Evolutionary conservation across 2,888 invertebrate species (phyloP), one percentile per base, ranked within the genome.

Genomic region (Rutpela maculata): DNA sequence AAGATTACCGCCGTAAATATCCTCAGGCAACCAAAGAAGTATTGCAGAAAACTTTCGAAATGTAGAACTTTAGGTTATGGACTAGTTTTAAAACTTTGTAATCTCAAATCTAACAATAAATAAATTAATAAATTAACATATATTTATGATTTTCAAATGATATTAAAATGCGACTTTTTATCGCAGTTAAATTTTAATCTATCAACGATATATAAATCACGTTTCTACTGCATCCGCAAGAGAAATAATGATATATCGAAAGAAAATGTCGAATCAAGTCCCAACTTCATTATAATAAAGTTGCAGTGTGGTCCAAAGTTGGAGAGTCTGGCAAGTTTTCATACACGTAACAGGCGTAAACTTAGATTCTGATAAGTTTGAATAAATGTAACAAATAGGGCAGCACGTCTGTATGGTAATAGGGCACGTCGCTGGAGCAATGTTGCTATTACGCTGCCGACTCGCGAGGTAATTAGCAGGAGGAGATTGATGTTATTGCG

Each of bases 401-500:
- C 76, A 71, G 38, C 70, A 73, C 77, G 78, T 72, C 77, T 75
- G 68, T 67, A 80, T 78, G 81, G 71, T 81, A 80, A 83, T 82
- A 81, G 80, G 80, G 82, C 82, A 85, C 83, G 83, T 83, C 81
- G 70, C 80, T 72, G 74, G 74, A 78, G 79, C 80, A 78, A 78
- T 79, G 81, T 81, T 82, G 84, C 83, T 82, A 83, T 78, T 77
- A 81, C 77, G 77, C 81, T 79, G 79, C 82, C 78, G 81, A 78
- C 85, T 83, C 81, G 81, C 81, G 77, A 75, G 80, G 84, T 85
- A 86, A 86, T 86, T 86, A 86, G 85, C 82, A 80, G 78, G 76
- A 78, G 78, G 83, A 85, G 86, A 86, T 85, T 86, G 86, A 86
- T 85, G 85, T 84, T 85, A 84, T 83, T 82, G 84, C 84, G 84